Percentiles rank a stretch among this genome's conserved stretches.
These are phyloP conservation scores for Babylonia areolata DNA, from an alignment of 1,140 invertebrate genomes.

Conservation along the genomic window DNA sequence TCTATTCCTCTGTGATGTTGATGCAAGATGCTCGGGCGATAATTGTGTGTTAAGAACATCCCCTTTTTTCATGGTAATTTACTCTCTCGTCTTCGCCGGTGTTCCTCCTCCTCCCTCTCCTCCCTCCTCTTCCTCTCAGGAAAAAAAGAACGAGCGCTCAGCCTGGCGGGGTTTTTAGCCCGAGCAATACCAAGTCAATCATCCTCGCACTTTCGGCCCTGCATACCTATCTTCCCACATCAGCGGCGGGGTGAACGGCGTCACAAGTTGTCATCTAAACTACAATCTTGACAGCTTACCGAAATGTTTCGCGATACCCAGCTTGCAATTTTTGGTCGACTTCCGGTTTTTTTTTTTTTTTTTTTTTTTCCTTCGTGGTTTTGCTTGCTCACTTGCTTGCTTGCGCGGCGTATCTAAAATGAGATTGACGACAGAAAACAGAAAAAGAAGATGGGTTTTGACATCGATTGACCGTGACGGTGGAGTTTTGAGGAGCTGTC, in stretches of 20 bases:
- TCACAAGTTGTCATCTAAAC: too few relatives aligned
- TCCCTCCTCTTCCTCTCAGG: too few relatives aligned
- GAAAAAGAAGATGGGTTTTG: not conserved
- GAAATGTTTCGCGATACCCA: too few relatives aligned
- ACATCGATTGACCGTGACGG: not conserved
- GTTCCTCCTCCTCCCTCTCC: too few relatives aligned
- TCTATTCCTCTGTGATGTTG: constrained; percentile 29
- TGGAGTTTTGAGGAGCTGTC: not conserved
- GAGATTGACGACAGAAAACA: not conserved
- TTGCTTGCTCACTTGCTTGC: too few relatives aligned
- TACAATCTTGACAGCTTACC: too few relatives aligned
- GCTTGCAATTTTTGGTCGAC: too few relatives aligned
- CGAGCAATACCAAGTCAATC: not conserved
- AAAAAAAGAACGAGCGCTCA: too few relatives aligned
- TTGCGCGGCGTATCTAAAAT: not conserved
- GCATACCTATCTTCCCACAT: too few relatives aligned
- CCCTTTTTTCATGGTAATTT: constrained; percentile 34
- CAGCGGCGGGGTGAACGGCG: too few relatives aligned
- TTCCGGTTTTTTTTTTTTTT: too few relatives aligned
- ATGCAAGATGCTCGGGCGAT: constrained; percentile 31
- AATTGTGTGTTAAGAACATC: constrained; percentile 32
- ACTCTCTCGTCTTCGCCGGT: not conserved
- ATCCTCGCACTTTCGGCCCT: not conserved
- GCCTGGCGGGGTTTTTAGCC: not conserved
- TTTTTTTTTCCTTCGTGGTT: too few relatives aligned